Conservation (phyloP, 2,797 vertebrate species). For the Glossophaga mutica region DNA sequence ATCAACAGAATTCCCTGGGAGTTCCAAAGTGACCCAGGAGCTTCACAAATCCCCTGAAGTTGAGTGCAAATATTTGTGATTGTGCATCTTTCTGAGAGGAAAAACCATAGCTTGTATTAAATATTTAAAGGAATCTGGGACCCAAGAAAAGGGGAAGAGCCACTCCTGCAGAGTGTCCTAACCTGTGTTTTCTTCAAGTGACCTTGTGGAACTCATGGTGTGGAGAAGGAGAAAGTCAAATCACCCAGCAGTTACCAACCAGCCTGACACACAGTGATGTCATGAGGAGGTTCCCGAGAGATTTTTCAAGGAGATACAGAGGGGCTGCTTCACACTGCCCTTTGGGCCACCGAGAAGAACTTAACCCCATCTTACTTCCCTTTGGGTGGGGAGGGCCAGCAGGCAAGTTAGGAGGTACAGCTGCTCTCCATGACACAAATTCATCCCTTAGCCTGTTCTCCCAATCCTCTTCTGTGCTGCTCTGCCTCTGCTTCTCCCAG, state of each 20-base stretch:
- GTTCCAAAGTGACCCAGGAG: neutral
- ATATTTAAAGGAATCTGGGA: neutral
- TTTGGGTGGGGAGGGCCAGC: accelerated
- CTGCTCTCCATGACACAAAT: neutral
- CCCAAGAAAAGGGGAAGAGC: neutral
- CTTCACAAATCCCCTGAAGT: neutral
- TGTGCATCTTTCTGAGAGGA: neutral
- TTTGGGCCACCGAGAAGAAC: neutral
- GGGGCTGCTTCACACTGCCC: neutral
- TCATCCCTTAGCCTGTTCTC: neutral
- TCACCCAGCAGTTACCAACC: neutral
- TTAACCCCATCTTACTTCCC: neutral
- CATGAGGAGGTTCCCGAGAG: neutral
- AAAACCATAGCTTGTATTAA: neutral
- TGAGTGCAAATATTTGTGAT: neutral
- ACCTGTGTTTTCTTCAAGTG: neutral
- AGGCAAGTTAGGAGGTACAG: neutral
- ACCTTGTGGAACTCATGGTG: neutral
- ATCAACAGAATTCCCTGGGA: neutral
- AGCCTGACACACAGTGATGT: neutral
- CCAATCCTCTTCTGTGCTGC: neutral
- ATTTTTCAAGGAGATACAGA: neutral
- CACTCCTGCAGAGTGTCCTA: neutral
- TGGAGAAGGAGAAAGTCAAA: neutral
- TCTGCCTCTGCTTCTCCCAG: neutral